Evolutionary conservation across 2,113 vertebrate genomes (phyloP).

Genomic region (Syngnathus scovelli): DNA sequence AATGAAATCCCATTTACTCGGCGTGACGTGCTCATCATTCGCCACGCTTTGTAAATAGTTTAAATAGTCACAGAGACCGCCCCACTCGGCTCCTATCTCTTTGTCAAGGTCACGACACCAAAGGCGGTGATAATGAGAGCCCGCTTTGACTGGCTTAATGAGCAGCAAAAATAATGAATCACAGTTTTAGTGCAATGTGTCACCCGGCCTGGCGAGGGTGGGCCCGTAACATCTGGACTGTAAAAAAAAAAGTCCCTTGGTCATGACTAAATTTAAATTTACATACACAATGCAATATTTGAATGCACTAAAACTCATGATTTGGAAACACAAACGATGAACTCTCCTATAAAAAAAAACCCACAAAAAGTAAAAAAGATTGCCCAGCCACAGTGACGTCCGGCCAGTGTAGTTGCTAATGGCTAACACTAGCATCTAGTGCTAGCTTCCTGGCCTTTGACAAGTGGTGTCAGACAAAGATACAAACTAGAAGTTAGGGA

Average conservation of each 20-base stretch:
- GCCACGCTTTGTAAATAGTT: conserved; percentile 36
- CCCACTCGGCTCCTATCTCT: not conserved
- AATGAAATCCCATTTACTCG: conserved; percentile 44
- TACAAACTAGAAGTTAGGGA: no score
- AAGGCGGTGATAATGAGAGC: conserved; percentile 1
- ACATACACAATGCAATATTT: not conserved
- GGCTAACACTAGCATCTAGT: no score
- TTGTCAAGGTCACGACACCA: conserved; percentile 50
- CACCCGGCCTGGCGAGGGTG: not conserved
- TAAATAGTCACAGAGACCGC: conserved; percentile 1
- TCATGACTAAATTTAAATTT: not conserved
- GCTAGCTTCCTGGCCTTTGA: no score
- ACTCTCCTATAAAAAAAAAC: not conserved
- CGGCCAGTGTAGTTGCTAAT: no score
- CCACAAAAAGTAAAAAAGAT: no score
- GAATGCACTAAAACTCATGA: not conserved
- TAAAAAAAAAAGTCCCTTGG: not conserved
- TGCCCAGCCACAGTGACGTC: no score
- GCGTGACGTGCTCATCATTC: conserved; percentile 42
- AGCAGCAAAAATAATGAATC: conserved; percentile 15
- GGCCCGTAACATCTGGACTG: conserved; percentile 28
- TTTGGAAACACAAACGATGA: not conserved
- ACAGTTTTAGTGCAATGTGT: conserved; percentile 17
- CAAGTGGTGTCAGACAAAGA: no score
- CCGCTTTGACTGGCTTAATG: conserved; percentile 1